Base-by-base conservation (phyloP, 2,888 invertebrate species). In the Esperia sulphurella region DNA sequence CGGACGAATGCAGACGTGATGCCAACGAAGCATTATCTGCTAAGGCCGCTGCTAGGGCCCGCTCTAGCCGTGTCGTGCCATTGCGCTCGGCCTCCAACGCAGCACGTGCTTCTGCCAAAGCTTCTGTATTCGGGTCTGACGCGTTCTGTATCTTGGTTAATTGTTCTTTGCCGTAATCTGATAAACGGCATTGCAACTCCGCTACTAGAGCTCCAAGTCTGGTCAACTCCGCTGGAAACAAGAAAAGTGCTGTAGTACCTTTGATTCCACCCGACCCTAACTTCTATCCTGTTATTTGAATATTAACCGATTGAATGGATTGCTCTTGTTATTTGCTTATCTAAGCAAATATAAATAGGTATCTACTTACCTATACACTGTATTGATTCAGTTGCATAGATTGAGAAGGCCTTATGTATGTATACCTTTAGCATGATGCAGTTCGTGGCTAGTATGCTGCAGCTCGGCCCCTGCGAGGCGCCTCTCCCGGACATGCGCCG, bases 401-500 rank as follows among this genome's bases (percentile, higher is more conserved):
- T 3, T 5, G 2, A 21, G 5, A 3, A 21, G 21, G 21, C n/a
- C n/a, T n/a, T n/a, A 35, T n/a, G 12, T 31, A 8, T 29, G 43
- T 48, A 46, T 63, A 86, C 88, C 65, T 54, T 82, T 80, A 58
- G 88, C 81, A 33, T 54, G 45, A 1, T 62, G 65, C n/a, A 89
- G 62, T 55, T 87, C 83, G n/a, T 58, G 59, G 1, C 60, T 53
- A 0, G 76, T 69, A 49, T 85, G 83, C 35, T 76, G 78, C 50
- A 83, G 60, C 47, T 88, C 88, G 0, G 73, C 77, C 8, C 75
- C 65, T 1, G 78, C 68, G n/a, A 83, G 70, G 4, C 81, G 76
- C n/a, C 81, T 57, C 46, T 86, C 87, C 3, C 88, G 73, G n/a
- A 78, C 73, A 46, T 87, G 83, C 13, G 86, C 87, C 0, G 83